A percentile compares a stretch with the other conserved stretches of the same genome.
Evolutionary conservation across 2,888 invertebrate species (phyloP).

Genomic region (Deroplatys truncata): DNA sequence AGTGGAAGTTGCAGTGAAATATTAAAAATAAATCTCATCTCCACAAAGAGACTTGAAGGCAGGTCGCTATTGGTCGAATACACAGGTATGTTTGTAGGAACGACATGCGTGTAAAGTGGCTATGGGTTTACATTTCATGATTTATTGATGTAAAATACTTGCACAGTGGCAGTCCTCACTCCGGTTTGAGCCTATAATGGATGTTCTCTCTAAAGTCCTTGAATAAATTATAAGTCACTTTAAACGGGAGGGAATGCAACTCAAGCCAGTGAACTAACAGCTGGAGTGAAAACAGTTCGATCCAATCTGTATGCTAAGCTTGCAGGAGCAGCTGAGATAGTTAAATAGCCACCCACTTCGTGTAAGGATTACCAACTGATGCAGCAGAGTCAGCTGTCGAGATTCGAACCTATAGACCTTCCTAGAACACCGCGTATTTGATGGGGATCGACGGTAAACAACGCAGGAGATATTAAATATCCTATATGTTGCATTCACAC

Average conservation of each 20-base stretch:
- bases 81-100: background rate
- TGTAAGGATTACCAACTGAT: background rate
- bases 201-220: conserved; percentile 10
- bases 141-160: conserved; percentile 6
- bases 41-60: too few relatives aligned
- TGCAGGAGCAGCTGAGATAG: too few relatives aligned
- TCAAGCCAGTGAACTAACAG: background rate
- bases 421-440: too few relatives aligned
- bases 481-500: too few relatives aligned
- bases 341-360: too few relatives aligned
- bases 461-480: background rate
- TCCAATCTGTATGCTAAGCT: conserved; percentile 13
- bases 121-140: background rate
- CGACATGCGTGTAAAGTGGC: background rate
- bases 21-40: too few relatives aligned
- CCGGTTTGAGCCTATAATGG: conserved; percentile 12
- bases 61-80: too few relatives aligned
- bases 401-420: too few relatives aligned
- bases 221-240: conserved; percentile 18
- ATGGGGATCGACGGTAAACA: background rate
- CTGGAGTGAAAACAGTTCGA: background rate
- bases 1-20: too few relatives aligned
- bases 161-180: background rate
- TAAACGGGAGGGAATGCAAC: background rate
- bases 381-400: too few relatives aligned